Base-by-base conservation (phyloP, 2,888 invertebrate genomes). In the Agriopis aurantiaria region DNA sequence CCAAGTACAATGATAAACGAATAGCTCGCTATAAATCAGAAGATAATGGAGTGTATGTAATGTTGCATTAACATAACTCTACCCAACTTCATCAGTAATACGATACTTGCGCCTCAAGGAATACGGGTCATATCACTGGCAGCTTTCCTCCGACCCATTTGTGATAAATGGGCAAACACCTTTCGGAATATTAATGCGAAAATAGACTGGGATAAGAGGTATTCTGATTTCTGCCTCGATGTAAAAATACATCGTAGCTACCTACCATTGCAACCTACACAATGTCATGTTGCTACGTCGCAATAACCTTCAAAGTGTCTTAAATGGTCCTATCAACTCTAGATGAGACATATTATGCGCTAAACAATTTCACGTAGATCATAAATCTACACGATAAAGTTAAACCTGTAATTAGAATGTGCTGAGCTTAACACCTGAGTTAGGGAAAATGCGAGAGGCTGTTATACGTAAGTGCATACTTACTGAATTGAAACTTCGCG, bases 401-500 rank as follows among this genome's bases (percentile, higher is more conserved):
- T 41, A 51, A 53, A 43, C 45, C 41, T 48, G 66, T 69, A 72
- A 72, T 72, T 69, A 63, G 43, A 67, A 12, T 57, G 57, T 61
- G 48, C 64, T 51, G 46, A 65, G 49, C 65, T 69, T 65, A 60
- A 62, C 65, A 68, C 71, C 65, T 72, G 71, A 71, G 69, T 74
- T 59, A 66, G 55, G 57, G 71, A 67, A 71, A 68, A 69, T 64
- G 59, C 70, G 69, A 67, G 73, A 69, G 72, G 57, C 72, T 71
- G 71, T 71, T 75, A 72, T 72, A 69, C 75, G 55, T 69, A 68
- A 78, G 75, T 68, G 74, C 71, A 72, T 79, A 89, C 92, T 91
- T 80, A 93, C 91, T 82, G 73, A 87, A 87, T 79, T 85, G 83
- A 77, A 86, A 88, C 84, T 90, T 90, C 56, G 86, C 85, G 62